Base-by-base conservation (phyloP, 2,797 vertebrate genomes). In the Gambusia yucatana region DNA sequence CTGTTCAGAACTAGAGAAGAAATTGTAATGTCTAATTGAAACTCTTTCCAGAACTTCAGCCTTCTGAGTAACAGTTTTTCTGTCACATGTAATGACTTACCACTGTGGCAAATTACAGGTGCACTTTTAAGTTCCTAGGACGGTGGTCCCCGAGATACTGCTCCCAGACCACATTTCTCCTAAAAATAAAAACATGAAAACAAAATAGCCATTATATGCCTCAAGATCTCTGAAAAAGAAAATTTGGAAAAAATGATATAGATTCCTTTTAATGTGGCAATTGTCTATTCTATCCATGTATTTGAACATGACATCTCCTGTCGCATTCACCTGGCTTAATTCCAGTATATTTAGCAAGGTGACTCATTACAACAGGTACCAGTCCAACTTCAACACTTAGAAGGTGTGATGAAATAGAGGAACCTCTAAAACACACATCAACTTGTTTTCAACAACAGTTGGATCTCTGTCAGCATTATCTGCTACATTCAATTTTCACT, bases 321-420 rank as follows among this genome's bases (percentile, higher is more conserved):
- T 91, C 86, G 75, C 33, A 30, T 50, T 50, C 48, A 22, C 20
- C 17, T 48, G 6, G 47, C 47, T 48, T 20, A 7, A 48, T 48
- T 20, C 17, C 75, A 43, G 77, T 77, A 69, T 10, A 67, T 85
- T 82, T 91, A 87, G 84, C 83, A 81, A 78, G 87, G 84, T 83
- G 84, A 90, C 85, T 90, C 84, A 86, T 86, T 84, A 79, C 67
- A 75, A 63, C 77, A 65, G 52, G 10, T 70, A 82, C 82, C 77
- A 78, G 77, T 79, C 69, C 46, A 33, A 78, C 50, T 77, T 77
- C 72, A 82, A 67, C 41, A 41, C 78, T 88, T 81, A 80, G 71
- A 25, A 74, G 73, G 67, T 59, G 50, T 75, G 76, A 77, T 79
- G 52, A 52, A 65, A 1, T 71, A 77, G 80, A 74, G 84, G 82